Evolutionary conservation across 1,140 invertebrate species (phyloP).

Genomic region (Leptopilina boulardi): DNA sequence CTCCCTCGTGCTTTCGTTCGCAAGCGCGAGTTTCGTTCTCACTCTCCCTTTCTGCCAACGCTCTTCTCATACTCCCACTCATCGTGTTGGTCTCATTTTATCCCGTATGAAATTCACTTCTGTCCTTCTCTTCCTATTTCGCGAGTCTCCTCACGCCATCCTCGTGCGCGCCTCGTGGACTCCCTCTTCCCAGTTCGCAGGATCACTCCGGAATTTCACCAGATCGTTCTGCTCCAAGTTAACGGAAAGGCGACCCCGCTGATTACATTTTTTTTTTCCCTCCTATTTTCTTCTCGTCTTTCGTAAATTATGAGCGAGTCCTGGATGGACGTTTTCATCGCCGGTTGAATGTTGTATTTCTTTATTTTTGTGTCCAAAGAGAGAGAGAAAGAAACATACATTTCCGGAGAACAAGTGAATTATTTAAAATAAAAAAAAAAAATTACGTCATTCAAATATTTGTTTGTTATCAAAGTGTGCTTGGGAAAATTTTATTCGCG

Average conservation of each 20-base stretch:
- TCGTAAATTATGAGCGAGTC: slow-evolving; percentile 23
- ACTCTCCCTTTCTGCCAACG: slow-evolving; percentile 40
- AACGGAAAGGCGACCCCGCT: slow-evolving; percentile 21
- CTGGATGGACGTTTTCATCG: slow-evolving; percentile 21
- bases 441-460: background rate
- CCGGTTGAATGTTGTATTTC: background rate
- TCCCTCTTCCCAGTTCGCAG: slow-evolving; percentile 53
- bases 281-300: slow-evolving; percentile 31
- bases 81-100: slow-evolving; percentile 37
- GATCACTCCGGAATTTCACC: slow-evolving; percentile 24
- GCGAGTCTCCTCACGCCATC: slow-evolving; percentile 50
- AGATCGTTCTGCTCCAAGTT: slow-evolving; percentile 27
- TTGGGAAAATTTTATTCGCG: background rate
- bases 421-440: background rate
- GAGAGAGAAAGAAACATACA: background rate
- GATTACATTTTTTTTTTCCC: slow-evolving; percentile 32
- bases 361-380: background rate
- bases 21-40: slow-evolving; percentile 62
- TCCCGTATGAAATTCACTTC: background rate
- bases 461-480: background rate
- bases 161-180: slow-evolving; percentile 68
- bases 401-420: background rate
- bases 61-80: slow-evolving; percentile 25
- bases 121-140: slow-evolving; percentile 43
- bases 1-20: slow-evolving; percentile 68